Evolutionary conservation across 1,140 invertebrate genomes (phyloP), one percentile per base, ranked within the genome.

Genomic region (Sarcophaga bullata): DNA sequence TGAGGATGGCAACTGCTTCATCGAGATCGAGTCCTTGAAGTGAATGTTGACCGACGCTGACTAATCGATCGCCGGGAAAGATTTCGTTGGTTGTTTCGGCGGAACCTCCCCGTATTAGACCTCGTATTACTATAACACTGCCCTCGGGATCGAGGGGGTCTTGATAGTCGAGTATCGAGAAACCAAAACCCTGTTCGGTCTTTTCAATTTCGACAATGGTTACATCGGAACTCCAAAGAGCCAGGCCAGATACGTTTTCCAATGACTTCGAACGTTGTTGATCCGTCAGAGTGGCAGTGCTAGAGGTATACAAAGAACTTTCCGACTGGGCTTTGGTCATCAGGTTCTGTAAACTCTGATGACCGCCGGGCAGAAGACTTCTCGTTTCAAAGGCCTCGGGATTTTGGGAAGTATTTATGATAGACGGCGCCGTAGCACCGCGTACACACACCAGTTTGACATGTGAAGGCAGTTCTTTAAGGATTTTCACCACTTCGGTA

Each of bases 131-230:
- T 89, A 99, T 98, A 48, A 99, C 96, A 80, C 96, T 98, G 84
- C 96, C 95, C 84, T 94, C 93, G 8, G 95, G 94, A 91, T 97
- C 97, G 84, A 97, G 91, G 1, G 97, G 96, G 91, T 98, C 97
- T 91, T 97, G 93, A 90, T 99, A 99, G 91, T 99, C 98, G 58
- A 98, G 92, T 84, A 99, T 97, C 84, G 96, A 97, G 91, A 99
- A 99, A 73, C 98, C 98, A 15, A 99, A 93, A 6, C 98, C 98
- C 83, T 95, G 93, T 85, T 98, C 96, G 73, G 95, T 95, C 91
- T 99, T 99, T 15, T 93, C 91, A 50, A 99, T 92, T 87, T 97
- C 94, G 80, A 99, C 95, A 85, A 96, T 93, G 84, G 97, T 95
- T 58, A 97, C 94, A 86, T 97, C 95, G 85, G 94, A 95, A 86